Evolutionary conservation across 2,113 vertebrate genomes (phyloP).

Genomic region (Cephalopholis sonnerati): DNA sequence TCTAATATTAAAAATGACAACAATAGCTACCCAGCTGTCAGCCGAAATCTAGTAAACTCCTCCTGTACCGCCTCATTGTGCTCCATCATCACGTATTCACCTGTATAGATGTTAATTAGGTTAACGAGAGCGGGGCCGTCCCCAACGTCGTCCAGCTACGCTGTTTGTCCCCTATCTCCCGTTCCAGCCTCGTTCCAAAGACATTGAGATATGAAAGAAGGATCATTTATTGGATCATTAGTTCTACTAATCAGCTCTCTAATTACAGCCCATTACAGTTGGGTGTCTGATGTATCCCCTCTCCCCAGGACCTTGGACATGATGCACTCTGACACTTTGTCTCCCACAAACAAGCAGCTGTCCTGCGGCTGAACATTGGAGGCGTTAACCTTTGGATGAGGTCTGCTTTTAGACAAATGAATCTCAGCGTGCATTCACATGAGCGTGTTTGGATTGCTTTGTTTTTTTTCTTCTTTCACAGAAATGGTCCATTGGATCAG

Average conservation of each 20-base stretch:
- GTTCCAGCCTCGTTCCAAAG: constrained; percentile 43
- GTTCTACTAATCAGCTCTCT: constrained; percentile 78
- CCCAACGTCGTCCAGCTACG: constrained; percentile 12
- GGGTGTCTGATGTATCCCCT: constrained; percentile 62
- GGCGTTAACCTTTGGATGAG: constrained; percentile 47
- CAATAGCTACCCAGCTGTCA: constrained; percentile 1
- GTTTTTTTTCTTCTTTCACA: background rate
- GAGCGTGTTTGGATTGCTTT: background rate
- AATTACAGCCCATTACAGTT: constrained; percentile 77
- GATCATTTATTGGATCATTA: constrained; percentile 78
- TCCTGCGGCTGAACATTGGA: constrained; percentile 33
- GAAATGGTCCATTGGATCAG: background rate
- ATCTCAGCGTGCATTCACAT: background rate
- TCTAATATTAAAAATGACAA: background rate
- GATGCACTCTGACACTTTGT: constrained; percentile 68
- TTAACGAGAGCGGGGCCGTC: constrained; percentile 39
- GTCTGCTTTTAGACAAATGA: constrained; percentile 48
- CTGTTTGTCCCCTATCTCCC: constrained; percentile 42
- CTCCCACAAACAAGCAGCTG: constrained; percentile 68
- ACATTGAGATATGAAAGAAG: constrained; percentile 59
- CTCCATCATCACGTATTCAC: constrained; percentile 45
- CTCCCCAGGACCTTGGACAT: constrained; percentile 68
- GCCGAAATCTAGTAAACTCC: constrained; percentile 10
- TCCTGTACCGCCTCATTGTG: constrained; percentile 4
- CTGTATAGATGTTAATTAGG: constrained; percentile 53